Evolutionary conservation across 35 echinoderm and acorn worm species (phyloP).

Genomic region (Lytechinus variegatus): DNA sequence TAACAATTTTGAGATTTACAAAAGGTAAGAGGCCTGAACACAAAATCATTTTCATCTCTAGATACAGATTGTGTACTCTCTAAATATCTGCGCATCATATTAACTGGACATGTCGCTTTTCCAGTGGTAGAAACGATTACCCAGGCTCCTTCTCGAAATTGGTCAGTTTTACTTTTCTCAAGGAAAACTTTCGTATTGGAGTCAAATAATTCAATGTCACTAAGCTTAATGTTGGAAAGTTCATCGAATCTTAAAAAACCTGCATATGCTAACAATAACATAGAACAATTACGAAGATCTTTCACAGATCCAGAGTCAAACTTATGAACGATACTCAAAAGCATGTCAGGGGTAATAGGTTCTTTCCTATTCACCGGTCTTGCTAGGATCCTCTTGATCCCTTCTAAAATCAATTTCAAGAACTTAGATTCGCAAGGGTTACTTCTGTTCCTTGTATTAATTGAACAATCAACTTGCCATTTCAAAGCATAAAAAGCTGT

Average conservation of each 20-base stretch:
- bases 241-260: background rate
- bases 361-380: background rate
- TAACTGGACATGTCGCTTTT: background rate
- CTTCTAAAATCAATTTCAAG: background rate
- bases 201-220: background rate
- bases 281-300: background rate
- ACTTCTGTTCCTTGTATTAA: background rate
- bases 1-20: background rate
- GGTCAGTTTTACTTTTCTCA: conserved; percentile 53
- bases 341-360: too few species aligned
- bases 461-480: background rate
- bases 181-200: background rate
- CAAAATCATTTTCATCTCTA: background rate
- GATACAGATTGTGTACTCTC: too few species aligned
- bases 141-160: conserved; percentile 47
- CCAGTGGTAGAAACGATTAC: too few species aligned
- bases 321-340: too few species aligned
- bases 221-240: background rate
- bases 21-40: conserved; percentile 43
- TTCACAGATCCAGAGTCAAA: background rate
- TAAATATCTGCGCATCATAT: conserved; percentile 40
- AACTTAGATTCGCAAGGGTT: background rate
- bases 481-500: too few species aligned
- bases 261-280: background rate
- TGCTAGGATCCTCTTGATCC: background rate